These are phyloP conservation scores for Lathamus discolor DNA, from an alignment of 2,113 vertebrate species.

Conservation along the genomic window DNA sequence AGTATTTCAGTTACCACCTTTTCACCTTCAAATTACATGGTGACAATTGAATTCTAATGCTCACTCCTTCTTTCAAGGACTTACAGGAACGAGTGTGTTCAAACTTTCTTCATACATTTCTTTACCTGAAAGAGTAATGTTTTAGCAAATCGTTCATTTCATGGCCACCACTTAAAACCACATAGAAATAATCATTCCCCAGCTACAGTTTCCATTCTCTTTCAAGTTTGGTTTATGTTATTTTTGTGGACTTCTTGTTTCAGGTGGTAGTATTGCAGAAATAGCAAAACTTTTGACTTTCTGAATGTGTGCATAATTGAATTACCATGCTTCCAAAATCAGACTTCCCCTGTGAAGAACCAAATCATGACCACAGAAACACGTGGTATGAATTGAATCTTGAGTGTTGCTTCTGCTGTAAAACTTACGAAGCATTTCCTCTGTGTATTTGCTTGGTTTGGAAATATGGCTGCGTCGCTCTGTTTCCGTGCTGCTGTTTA, in stretches of 20 bases:
- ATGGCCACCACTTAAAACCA: not conserved
- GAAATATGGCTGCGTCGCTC: not conserved
- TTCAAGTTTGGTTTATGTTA: not conserved
- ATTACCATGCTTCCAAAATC: slow-evolving; percentile 23
- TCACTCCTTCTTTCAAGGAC: not conserved
- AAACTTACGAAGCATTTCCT: not conserved
- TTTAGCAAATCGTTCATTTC: not conserved
- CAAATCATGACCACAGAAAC: slow-evolving; percentile 17
- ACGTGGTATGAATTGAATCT: not conserved
- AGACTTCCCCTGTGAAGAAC: slow-evolving; percentile 22
- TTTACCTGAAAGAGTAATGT: not conserved
- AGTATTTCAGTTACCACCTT: not conserved
- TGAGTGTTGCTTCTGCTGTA: slow-evolving; percentile 1
- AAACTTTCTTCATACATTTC: not conserved
- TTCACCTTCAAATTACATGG: accelerated
- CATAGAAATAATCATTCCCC: not conserved
- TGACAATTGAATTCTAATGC: not conserved
- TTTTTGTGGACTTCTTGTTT: slow-evolving; percentile 35
- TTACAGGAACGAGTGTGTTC: not conserved
- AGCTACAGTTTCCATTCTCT: not conserved
- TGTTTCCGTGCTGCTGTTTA: not conserved
- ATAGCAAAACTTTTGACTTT: slow-evolving; percentile 34
- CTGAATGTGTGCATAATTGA: slow-evolving; percentile 5
- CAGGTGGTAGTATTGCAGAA: slow-evolving; percentile 37
- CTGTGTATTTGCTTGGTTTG: not conserved